Evolutionary conservation across 2,888 invertebrate species (phyloP).

Genomic region (Scaptomyza polygonia): DNA sequence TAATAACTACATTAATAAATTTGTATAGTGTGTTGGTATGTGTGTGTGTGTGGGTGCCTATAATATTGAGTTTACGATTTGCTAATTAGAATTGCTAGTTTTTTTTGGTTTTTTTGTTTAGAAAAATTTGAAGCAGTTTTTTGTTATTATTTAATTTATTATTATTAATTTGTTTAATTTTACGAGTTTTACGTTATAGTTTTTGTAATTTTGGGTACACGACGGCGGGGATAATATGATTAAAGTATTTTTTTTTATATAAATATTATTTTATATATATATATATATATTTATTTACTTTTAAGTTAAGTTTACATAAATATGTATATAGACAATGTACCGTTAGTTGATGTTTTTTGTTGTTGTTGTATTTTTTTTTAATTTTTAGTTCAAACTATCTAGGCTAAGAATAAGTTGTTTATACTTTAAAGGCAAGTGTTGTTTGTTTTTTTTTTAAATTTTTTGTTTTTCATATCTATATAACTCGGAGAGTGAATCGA

Average conservation of each 20-base stretch:
- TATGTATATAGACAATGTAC: conserved; percentile 65
- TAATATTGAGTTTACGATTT: conserved; percentile 67
- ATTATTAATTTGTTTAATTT: conserved; percentile 35
- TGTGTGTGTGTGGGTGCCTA: conserved; percentile 43
- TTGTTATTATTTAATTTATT: conserved; percentile 25
- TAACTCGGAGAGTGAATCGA: conserved; percentile 34
- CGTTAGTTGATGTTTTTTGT: conserved; percentile 29
- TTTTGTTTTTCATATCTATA: conserved; percentile 21
- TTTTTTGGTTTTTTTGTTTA: conserved; percentile 38
- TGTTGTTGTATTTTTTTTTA: conserved; percentile 30
- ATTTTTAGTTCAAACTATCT: conserved; percentile 66
- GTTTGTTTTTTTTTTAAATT: conserved; percentile 28
- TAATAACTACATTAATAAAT: conserved; percentile 25
- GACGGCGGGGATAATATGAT: conserved; percentile 83
- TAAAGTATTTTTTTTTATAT: conserved; percentile 66
- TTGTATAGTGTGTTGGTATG: conserved; percentile 11
- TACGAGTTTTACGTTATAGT: conserved; percentile 50
- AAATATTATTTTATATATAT: conserved; percentile 12
- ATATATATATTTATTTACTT: conserved; percentile 13
- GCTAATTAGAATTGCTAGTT: conserved; percentile 65
- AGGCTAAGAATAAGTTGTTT: conserved; percentile 59
- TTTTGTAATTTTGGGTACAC: conserved; percentile 77
- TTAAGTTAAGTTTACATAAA: conserved; percentile 54
- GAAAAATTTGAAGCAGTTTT: conserved; percentile 68
- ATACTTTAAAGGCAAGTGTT: conserved; percentile 65